Percentiles rank a stretch among this genome's conserved stretches.
These are phyloP conservation scores for Tetanocera ferruginea DNA, from an alignment of 2,888 invertebrate genomes.

Conservation along the genomic window DNA sequence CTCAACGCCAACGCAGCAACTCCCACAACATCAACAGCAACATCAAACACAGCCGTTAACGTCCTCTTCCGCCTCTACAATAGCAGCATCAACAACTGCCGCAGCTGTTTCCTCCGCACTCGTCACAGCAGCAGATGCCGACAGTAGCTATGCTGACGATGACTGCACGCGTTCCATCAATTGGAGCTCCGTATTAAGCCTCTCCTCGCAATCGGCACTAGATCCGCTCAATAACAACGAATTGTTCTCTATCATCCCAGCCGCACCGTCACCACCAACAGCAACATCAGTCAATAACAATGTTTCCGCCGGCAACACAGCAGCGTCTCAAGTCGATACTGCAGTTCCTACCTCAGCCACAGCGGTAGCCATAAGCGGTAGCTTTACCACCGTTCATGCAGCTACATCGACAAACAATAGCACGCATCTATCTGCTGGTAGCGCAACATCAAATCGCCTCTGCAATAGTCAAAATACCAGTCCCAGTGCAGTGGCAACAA, in stretches of 20 bases:
- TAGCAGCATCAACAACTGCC: conserved; percentile 53
- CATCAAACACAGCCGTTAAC: conserved; percentile 39
- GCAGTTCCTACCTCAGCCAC: conserved; percentile 16
- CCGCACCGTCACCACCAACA: conserved; percentile 59
- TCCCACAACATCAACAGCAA: conserved; percentile 49
- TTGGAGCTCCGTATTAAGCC: conserved; percentile 91
- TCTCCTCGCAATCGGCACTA: conserved; percentile 87
- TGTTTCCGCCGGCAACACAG: conserved; percentile 27
- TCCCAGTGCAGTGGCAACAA: conserved; percentile 37
- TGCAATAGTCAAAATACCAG: conserved; percentile 37
- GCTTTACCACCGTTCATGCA: conserved; percentile 62
- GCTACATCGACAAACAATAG: conserved; percentile 39
- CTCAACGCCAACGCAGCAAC: conserved; percentile 39
- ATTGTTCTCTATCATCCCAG: conserved; percentile 71
- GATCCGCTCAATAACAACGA: conserved; percentile 87
- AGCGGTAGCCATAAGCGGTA: conserved; percentile 63
- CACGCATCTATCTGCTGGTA: background rate
- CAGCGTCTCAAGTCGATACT: background rate
- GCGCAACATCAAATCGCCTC: background rate
- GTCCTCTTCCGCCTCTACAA: conserved; percentile 10
- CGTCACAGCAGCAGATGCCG: conserved; percentile 72
- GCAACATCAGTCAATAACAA: conserved; percentile 54
- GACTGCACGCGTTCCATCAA: conserved; percentile 85
- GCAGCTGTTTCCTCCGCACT: conserved; percentile 43
- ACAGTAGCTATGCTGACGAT: conserved; percentile 83